Percentiles rank a stretch among this genome's conserved stretches.
Conservation (phyloP, 2,113 vertebrate species). For the Cheilinus undulatus region DNA sequence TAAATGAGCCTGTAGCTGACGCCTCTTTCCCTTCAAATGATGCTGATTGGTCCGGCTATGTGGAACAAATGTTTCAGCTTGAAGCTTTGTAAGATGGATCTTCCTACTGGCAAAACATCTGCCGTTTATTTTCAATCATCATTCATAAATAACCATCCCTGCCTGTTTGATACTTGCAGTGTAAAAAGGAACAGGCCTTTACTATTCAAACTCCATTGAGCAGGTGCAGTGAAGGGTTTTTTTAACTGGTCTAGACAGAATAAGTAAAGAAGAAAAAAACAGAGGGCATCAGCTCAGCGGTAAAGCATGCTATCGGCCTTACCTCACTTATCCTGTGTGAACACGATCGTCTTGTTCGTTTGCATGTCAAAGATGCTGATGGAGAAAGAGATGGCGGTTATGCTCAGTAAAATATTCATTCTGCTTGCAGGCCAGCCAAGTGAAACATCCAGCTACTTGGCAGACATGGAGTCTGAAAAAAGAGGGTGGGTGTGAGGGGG, state of each 20-base stretch:
- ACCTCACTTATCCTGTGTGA: conserved; percentile 51
- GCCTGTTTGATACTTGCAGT: not conserved
- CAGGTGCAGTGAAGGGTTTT: not conserved
- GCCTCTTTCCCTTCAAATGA: too few relatives aligned
- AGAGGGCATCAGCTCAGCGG: conserved; percentile 20
- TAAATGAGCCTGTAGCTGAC: too few relatives aligned
- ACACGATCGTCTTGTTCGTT: conserved; percentile 66
- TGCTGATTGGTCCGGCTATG: too few relatives aligned
- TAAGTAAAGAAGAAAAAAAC: conserved; percentile 18
- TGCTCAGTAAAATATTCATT: conserved; percentile 81
- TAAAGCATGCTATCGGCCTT: conserved; percentile 44
- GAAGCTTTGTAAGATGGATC: too few relatives aligned
- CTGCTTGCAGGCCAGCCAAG: conserved; percentile 66
- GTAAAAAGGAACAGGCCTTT: not conserved
- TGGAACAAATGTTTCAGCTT: too few relatives aligned
- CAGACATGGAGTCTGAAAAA: conserved; percentile 65
- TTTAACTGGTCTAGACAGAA: conserved; percentile 17
- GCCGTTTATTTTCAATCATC: too few relatives aligned
- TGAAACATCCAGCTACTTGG: conserved; percentile 74
- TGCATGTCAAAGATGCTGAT: conserved; percentile 75
- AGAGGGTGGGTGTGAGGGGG: not conserved
- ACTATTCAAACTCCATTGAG: not conserved
- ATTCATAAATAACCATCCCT: not conserved
- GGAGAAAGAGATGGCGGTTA: conserved; percentile 73
- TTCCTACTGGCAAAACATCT: too few relatives aligned